Percentiles rank a stretch among this genome's conserved stretches.
Evolutionary conservation across 2,113 vertebrate species (phyloP).

Genomic region (Dromaius novaehollandiae): DNA sequence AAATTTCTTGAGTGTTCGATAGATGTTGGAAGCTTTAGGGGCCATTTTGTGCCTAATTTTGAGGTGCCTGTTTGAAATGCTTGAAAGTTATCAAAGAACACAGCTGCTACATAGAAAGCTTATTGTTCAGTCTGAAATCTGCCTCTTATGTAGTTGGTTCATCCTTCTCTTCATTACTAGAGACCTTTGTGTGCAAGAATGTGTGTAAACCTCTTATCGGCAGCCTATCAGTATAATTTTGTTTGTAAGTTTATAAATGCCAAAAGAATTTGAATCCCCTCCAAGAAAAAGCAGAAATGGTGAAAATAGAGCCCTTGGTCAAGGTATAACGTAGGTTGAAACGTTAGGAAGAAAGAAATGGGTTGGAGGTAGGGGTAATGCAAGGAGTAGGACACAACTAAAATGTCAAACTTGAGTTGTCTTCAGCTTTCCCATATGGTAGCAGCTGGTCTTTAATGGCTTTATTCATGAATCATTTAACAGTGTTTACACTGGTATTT

Average conservation of each 20-base stretch:
- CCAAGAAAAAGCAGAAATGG: no score
- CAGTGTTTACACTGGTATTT: slow-evolving; percentile 36
- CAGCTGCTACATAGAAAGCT: slow-evolving; percentile 36
- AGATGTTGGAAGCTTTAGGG: slow-evolving; percentile 53
- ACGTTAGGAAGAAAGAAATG: not conserved
- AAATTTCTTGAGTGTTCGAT: slow-evolving; percentile 41
- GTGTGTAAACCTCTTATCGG: slow-evolving; percentile 16
- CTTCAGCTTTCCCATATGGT: slow-evolving; percentile 27
- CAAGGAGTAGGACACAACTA: not conserved
- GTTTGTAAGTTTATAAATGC: not conserved
- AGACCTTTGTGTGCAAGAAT: slow-evolving; percentile 18
- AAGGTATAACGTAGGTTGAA: not conserved
- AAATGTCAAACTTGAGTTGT: not conserved
- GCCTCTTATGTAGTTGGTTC: not conserved
- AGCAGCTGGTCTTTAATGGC: slow-evolving; percentile 43
- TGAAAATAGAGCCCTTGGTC: not conserved
- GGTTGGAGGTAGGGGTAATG: not conserved
- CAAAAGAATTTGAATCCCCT: not conserved
- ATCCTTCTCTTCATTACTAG: slow-evolving; percentile 9
- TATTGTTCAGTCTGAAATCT: not conserved
- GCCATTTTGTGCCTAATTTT: slow-evolving; percentile 54
- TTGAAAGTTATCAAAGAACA: slow-evolving; percentile 59
- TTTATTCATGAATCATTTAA: slow-evolving; percentile 53
- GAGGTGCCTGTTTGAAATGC: slow-evolving; percentile 68
- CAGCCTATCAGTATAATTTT: not conserved